Percentiles rank a stretch among this genome's conserved stretches.
Conservation (phyloP, 2,888 invertebrate species). For the Mactromeris polynyma region DNA sequence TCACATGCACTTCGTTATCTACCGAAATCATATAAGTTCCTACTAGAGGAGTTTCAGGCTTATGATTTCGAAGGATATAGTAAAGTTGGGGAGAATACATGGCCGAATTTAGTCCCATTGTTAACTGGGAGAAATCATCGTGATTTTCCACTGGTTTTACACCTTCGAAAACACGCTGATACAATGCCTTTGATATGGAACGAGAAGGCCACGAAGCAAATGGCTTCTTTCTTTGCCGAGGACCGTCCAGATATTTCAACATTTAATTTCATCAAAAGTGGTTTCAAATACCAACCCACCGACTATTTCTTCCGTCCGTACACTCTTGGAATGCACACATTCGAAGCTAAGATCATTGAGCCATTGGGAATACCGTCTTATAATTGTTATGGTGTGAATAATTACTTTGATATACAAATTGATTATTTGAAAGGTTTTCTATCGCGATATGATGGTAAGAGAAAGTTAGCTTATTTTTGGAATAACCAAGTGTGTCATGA, state of each 20-base stretch:
- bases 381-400: conserved; percentile 39
- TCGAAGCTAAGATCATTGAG: conserved; percentile 30
- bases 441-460: conserved; percentile 89
- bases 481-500: conserved; percentile 94
- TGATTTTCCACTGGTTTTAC: background rate
- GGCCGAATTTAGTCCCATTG: conserved; percentile 56
- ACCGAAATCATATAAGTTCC: conserved; percentile 47
- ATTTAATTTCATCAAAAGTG: conserved; percentile 49
- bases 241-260: conserved; percentile 54
- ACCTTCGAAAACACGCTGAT: conserved; percentile 31
- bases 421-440: conserved; percentile 89
- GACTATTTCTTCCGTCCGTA: conserved; percentile 57
- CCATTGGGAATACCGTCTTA: conserved; percentile 23
- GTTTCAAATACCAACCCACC: conserved; percentile 50
- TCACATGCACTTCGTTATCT: conserved; percentile 52
- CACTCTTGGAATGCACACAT: conserved; percentile 43
- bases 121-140: conserved; percentile 42
- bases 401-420: conserved; percentile 88
- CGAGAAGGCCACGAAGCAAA: conserved; percentile 28
- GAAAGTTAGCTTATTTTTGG: conserved; percentile 95
- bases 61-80: conserved; percentile 55
- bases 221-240: conserved; percentile 49
- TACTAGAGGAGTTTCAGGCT: conserved; percentile 40
- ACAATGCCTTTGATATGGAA: conserved; percentile 59
- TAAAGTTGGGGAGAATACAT: conserved; percentile 60